Conservation (phyloP, 2,113 vertebrate species). For the Macrotus californicus region DNA sequence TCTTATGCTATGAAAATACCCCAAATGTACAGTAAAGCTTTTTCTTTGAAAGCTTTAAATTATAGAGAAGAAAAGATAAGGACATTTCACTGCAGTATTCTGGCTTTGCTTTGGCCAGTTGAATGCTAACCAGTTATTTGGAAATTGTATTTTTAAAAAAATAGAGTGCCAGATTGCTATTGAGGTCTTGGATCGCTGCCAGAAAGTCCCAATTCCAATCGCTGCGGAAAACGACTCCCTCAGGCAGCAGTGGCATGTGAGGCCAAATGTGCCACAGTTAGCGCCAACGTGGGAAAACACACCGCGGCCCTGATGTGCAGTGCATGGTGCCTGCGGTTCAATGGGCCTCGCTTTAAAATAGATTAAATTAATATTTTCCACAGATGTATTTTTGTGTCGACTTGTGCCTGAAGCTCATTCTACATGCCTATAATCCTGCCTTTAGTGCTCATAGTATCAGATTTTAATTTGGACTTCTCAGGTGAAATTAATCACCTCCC, state of each 20-base stretch:
- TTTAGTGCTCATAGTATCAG: not conserved
- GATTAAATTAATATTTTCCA: constrained; percentile 51
- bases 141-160: constrained; percentile 68
- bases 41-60: constrained; percentile 26
- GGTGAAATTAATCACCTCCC: constrained; percentile 25
- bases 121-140: constrained; percentile 48
- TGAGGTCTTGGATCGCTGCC: constrained; percentile 59
- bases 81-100: constrained; percentile 19
- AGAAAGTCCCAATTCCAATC: constrained; percentile 63
- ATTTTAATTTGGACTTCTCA: constrained; percentile 50
- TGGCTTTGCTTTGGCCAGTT: constrained; percentile 31
- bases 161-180: constrained; percentile 49
- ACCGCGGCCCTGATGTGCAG: constrained; percentile 55
- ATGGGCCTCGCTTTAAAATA: constrained; percentile 50
- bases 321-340: constrained; percentile 45
- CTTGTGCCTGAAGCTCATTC: constrained; percentile 38
- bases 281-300: constrained; percentile 62
- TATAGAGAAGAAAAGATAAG: constrained; percentile 24
- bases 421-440: not conserved
- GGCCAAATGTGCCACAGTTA: constrained; percentile 48
- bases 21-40: not conserved
- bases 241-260: constrained; percentile 30
- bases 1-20: constrained; percentile 18
- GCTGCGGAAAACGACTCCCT: constrained; percentile 63
- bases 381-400: constrained; percentile 33